Percentiles rank a stretch among this genome's conserved stretches.
Evolutionary conservation across 2,888 invertebrate species (phyloP).

Genomic region (Elysia crispata): DNA sequence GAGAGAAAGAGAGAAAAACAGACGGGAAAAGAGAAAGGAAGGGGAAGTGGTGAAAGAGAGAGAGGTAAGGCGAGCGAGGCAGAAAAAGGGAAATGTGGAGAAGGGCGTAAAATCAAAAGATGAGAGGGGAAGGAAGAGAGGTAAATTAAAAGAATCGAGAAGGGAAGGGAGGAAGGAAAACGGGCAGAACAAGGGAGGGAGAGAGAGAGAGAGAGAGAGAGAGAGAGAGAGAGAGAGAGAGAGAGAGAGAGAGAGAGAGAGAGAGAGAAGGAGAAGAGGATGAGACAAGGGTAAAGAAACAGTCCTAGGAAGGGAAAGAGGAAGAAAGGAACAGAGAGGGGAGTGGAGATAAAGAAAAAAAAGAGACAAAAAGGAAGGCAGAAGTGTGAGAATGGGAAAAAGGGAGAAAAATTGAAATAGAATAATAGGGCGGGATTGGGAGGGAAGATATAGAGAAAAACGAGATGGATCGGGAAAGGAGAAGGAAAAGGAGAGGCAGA

Average conservation of each 20-base stretch:
- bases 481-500: too few relatives aligned
- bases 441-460: too few relatives aligned
- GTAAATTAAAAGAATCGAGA: background rate
- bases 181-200: background rate
- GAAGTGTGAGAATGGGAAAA: too few relatives aligned
- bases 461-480: too few relatives aligned
- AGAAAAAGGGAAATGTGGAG: constrained; percentile 1
- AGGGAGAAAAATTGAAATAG: too few relatives aligned
- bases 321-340: background rate
- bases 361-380: too few relatives aligned
- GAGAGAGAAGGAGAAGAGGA: background rate
- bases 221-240: background rate
- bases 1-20: background rate
- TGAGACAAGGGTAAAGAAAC: background rate
- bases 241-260: background rate
- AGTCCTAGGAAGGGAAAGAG: background rate
- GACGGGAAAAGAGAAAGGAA: background rate
- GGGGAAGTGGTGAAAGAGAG: background rate
- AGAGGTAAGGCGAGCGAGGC: background rate
- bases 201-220: constrained; percentile 35
- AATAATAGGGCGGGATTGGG: too few relatives aligned
- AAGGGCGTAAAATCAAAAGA: background rate
- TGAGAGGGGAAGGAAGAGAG: background rate
- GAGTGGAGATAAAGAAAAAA: background rate
- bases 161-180: background rate